Conservation (phyloP, 2,797 vertebrate species). For the Mormyrops attenuatus region DNA sequence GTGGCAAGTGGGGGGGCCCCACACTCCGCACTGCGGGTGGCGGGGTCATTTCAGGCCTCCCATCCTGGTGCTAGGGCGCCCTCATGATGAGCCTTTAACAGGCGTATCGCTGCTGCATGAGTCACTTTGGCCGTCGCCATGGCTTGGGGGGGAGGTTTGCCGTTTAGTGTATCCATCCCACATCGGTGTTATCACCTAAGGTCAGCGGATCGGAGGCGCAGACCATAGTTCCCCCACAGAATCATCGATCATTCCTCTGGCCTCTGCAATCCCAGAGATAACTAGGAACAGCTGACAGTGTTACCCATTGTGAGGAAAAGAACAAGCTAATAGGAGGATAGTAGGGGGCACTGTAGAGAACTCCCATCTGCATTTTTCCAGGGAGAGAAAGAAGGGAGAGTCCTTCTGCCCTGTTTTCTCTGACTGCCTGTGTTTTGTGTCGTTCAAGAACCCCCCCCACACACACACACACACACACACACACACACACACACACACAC, state of each 20-base stretch:
- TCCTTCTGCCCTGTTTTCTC: background rate
- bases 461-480: background rate
- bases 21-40: background rate
- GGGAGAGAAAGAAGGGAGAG: background rate
- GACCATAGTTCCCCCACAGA: background rate
- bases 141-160: background rate
- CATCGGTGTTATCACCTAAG: too few species aligned
- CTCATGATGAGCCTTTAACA: background rate
- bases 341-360: background rate
- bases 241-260: background rate
- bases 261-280: background rate
- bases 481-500: background rate
- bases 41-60: background rate
- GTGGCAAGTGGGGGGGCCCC: background rate
- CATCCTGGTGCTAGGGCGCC: background rate
- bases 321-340: background rate
- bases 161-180: background rate
- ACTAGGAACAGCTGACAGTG: background rate
- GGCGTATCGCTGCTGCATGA: background rate
- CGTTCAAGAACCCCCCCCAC: too few species aligned
- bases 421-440: background rate
- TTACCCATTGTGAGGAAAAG: background rate
- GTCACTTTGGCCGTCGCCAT: background rate
- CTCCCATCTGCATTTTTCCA: background rate
- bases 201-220: background rate